A percentile compares a stretch with the other conserved stretches of the same genome.
Evolutionary conservation across 2,888 invertebrate genomes (phyloP).

Genomic region (Ephialtes manifestator): DNA sequence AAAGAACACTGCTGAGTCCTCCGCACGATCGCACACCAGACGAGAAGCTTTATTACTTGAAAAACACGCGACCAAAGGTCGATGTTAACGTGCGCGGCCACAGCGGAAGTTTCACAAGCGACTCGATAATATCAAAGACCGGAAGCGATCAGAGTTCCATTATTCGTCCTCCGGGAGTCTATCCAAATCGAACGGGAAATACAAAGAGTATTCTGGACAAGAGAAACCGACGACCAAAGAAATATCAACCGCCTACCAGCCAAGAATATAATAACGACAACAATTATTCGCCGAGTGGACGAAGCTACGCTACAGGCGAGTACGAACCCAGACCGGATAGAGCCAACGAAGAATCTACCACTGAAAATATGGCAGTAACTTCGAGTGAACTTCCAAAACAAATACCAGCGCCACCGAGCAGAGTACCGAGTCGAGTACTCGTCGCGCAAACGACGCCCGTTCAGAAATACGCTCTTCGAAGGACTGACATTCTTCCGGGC

Average conservation of each 20-base stretch:
- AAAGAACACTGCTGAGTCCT: constrained; percentile 68
- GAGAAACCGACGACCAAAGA: constrained; percentile 75
- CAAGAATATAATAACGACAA: constrained; percentile 8
- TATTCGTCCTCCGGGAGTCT: constrained; percentile 62
- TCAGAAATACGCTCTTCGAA: constrained; percentile 78
- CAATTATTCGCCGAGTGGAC: constrained; percentile 35
- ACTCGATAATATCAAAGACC: constrained; percentile 45
- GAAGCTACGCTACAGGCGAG: constrained; percentile 48
- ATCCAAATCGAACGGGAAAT: constrained; percentile 45
- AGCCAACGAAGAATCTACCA: constrained; percentile 75
- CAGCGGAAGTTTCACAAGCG: constrained; percentile 76
- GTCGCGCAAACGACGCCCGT: constrained; percentile 82
- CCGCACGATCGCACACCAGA: constrained; percentile 58
- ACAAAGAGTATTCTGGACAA: constrained; percentile 50
- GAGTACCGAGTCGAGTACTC: constrained; percentile 72
- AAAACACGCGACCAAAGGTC: constrained; percentile 79
- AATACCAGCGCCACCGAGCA: constrained; percentile 85
- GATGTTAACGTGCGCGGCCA: constrained; percentile 80
- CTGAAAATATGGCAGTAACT: constrained; percentile 82
- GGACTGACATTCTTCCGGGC: constrained; percentile 78
- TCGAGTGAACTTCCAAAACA: constrained; percentile 86
- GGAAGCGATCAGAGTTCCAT: constrained; percentile 62
- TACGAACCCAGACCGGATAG: constrained; percentile 56
- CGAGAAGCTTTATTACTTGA: constrained; percentile 82
- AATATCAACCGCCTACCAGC: constrained; percentile 70